These are phyloP conservation scores for Phaonia tiefii DNA, from an alignment of 2,888 invertebrate genomes.

Conservation along the genomic window DNA sequence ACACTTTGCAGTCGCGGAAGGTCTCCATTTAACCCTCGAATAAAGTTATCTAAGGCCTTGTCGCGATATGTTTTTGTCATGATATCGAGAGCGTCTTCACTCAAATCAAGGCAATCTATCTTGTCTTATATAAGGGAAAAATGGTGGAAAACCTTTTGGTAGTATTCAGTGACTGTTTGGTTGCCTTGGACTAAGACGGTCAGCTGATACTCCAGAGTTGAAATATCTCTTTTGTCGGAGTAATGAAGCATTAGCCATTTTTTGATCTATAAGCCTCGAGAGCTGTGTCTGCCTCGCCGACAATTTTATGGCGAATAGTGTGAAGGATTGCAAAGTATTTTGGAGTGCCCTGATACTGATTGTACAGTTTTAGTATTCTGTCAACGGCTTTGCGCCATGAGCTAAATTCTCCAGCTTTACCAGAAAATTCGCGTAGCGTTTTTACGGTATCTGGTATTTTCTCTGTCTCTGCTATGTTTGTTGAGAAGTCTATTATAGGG, in stretches of 20 bases:
- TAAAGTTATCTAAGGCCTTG: slow-evolving; percentile 38
- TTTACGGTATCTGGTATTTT: slow-evolving; percentile 8
- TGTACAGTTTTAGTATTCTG: background rate
- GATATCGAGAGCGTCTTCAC: background rate
- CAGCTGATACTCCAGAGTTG: too few species aligned
- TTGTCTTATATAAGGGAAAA: slow-evolving; percentile 36
- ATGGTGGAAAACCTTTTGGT: slow-evolving; percentile 41
- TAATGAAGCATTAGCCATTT: too few species aligned
- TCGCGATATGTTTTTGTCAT: slow-evolving; percentile 37
- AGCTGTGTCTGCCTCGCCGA: slow-evolving; percentile 23
- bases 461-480: background rate
- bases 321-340: too few species aligned
- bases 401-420: too few species aligned
- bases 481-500: too few species aligned
- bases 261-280: slow-evolving; percentile 32
- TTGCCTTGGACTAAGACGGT: background rate
- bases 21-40: slow-evolving; percentile 29
- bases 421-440: slow-evolving; percentile 4
- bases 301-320: slow-evolving; percentile 9
- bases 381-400: background rate
- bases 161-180: slow-evolving; percentile 25
- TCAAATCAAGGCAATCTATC: slow-evolving; percentile 21
- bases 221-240: too few species aligned
- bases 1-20: slow-evolving; percentile 10
- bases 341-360: background rate